phyloP scores from a whole-genome alignment of 2,888 invertebrate species.

The Tipula vernalis region DNA sequence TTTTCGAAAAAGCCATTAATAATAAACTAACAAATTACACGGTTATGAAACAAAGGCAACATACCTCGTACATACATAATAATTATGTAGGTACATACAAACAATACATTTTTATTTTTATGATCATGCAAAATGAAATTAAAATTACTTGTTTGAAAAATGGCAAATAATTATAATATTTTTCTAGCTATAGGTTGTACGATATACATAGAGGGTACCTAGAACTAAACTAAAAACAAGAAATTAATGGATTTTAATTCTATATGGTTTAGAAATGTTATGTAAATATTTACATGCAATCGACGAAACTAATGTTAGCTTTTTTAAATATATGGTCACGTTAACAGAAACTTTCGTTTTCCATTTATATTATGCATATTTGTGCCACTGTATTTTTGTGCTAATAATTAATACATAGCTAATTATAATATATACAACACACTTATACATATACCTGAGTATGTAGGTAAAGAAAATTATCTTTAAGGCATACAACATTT shows the following conservation, averaged over 20 bases:
- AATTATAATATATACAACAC: not conserved
- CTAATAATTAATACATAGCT: not conserved
- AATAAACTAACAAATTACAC: not conserved
- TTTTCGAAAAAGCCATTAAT: not conserved
- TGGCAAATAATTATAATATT: not conserved
- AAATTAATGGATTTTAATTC: not conserved
- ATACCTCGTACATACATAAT: not conserved
- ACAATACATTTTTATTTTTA: not conserved
- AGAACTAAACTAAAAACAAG: not conserved
- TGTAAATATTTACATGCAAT: conserved; percentile 4
- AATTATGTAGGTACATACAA: not conserved
- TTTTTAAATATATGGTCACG: not conserved
- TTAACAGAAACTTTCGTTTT: not conserved
- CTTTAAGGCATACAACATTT: not conserved
- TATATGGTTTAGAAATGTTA: not conserved
- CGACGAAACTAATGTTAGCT: not conserved
- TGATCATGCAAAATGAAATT: not conserved
- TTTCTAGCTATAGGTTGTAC: not conserved
- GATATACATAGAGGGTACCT: not conserved
- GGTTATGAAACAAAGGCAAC: not conserved
- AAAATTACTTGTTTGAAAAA: not conserved
- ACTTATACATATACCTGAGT: too few relatives aligned
- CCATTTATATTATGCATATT: not conserved
- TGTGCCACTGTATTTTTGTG: not conserved
- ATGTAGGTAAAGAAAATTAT: not conserved